Evolutionary conservation across 2,888 invertebrate species (phyloP).

Genomic region (Nasonovia ribisnigri): DNA sequence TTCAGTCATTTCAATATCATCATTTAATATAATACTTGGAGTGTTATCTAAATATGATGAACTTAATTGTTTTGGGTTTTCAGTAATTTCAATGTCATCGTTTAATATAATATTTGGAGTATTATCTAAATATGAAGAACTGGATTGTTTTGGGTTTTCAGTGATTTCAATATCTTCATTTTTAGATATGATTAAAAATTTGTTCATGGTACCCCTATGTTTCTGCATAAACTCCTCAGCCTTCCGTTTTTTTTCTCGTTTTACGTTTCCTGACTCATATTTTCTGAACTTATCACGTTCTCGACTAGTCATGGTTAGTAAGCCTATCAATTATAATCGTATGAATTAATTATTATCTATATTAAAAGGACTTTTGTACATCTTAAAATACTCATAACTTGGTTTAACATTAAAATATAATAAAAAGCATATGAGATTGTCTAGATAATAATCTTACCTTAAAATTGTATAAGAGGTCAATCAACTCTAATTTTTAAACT

Average conservation of each 20-base stretch:
- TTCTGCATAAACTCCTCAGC: background rate
- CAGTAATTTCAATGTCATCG: too few relatives aligned
- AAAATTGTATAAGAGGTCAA: too few relatives aligned
- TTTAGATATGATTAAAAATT: background rate
- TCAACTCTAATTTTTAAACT: too few relatives aligned
- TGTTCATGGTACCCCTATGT: slow-evolving; percentile 8
- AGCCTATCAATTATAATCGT: background rate
- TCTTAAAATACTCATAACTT: too few relatives aligned
- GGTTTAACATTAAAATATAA: too few relatives aligned
- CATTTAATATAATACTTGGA: background rate
- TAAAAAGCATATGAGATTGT: too few relatives aligned
- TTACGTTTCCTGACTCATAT: background rate
- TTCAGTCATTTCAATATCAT: too few relatives aligned
- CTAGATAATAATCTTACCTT: too few relatives aligned
- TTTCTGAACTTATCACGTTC: slow-evolving; percentile 21
- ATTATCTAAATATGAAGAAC: background rate
- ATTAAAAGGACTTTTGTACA: too few relatives aligned
- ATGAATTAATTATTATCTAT: background rate
- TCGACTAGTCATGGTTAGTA: background rate
- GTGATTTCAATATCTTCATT: background rate
- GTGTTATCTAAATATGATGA: background rate
- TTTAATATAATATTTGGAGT: background rate
- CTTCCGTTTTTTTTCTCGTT: slow-evolving; percentile 18
- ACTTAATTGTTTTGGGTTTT: background rate
- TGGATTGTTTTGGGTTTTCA: background rate